Evolutionary conservation across 1,140 invertebrate species (phyloP).

Genomic region (Drosophila simulans): DNA sequence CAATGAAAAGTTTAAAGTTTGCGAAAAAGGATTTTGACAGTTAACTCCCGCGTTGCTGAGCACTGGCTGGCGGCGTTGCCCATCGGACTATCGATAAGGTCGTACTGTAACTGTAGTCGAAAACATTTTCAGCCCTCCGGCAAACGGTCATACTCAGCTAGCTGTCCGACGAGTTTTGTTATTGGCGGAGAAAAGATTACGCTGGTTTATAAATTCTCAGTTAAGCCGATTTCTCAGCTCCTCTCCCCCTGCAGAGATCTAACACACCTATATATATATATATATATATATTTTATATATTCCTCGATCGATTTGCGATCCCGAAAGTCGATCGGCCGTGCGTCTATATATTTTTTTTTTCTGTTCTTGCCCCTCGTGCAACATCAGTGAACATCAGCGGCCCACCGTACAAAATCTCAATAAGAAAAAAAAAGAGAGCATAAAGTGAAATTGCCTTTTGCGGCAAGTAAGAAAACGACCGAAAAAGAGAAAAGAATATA

Average conservation of each 20-base stretch:
- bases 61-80: background rate
- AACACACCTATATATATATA: too few species aligned
- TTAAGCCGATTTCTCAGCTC: slow-evolving; percentile 7
- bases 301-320: slow-evolving; percentile 3
- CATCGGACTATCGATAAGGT: background rate
- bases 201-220: slow-evolving; percentile 16
- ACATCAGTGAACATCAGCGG: slow-evolving; percentile 32
- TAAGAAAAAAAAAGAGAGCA: slow-evolving; percentile 35
- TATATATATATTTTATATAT: background rate
- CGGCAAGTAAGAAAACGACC: slow-evolving; percentile 45
- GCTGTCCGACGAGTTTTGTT: slow-evolving; percentile 18
- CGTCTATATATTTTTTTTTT: slow-evolving; percentile 32
- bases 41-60: background rate
- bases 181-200: slow-evolving; percentile 20
- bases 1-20: too few species aligned
- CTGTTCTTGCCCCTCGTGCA: slow-evolving; percentile 30
- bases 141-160: slow-evolving; percentile 6
- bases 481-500: slow-evolving; percentile 16
- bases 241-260: background rate
- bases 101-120: too few species aligned
- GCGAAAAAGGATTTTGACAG: too few species aligned
- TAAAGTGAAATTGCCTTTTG: slow-evolving; percentile 81
- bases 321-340: slow-evolving; percentile 24
- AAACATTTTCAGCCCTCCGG: background rate
- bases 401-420: slow-evolving; percentile 17